These are phyloP conservation scores for Nomada goodeniana DNA, from an alignment of 2,888 invertebrate species.

Conservation along the genomic window DNA sequence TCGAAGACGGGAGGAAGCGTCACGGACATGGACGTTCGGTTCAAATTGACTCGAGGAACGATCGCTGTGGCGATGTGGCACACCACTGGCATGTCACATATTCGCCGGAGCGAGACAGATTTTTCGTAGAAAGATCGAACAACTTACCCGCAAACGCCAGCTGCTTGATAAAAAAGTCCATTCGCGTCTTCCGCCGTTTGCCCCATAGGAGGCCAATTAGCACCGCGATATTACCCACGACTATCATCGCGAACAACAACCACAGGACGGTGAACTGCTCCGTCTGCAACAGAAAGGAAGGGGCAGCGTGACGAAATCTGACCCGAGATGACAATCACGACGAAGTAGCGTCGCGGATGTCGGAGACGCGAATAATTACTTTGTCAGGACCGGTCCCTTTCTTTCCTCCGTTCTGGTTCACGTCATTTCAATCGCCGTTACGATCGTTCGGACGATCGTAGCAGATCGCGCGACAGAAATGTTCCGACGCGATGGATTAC, in stretches of 20 bases:
- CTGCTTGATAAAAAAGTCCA: constrained; percentile 98
- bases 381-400: not conserved
- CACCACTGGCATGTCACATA: too few relatives aligned
- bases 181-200: constrained; percentile 94
- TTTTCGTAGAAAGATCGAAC: too few relatives aligned
- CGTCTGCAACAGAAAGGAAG: constrained; percentile 87
- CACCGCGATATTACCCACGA: constrained; percentile 95
- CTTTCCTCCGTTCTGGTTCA: not conserved
- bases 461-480: constrained; percentile 3
- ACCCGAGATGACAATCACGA: not conserved
- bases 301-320: not conserved
- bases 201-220: constrained; percentile 92
- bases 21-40: too few relatives aligned
- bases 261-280: constrained; percentile 95
- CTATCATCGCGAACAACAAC: constrained; percentile 93
- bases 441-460: not conserved
- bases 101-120: too few relatives aligned
- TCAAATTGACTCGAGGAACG: too few relatives aligned
- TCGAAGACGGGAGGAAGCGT: too few relatives aligned
- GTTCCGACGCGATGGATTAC: not conserved
- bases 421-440: too few relatives aligned
- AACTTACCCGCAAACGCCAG: constrained; percentile 94
- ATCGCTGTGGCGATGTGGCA: too few relatives aligned
- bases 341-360: too few relatives aligned
- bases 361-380: not conserved